Base-by-base conservation (phyloP, 2,888 invertebrate genomes). In the Aphidoletes aphidimyza region DNA sequence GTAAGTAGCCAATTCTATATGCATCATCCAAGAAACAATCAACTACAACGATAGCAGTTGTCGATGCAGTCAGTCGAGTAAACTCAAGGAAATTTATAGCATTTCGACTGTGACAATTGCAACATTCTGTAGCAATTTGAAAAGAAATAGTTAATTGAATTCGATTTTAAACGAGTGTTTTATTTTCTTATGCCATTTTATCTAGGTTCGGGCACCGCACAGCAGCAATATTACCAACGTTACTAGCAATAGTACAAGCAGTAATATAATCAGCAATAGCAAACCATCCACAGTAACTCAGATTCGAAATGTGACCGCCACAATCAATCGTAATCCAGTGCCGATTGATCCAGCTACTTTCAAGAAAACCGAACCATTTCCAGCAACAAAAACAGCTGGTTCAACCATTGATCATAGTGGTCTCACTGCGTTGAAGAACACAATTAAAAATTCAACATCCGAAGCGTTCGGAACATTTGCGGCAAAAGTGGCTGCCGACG, bases 341-440 rank as follows among this genome's bases (percentile, higher is more conserved):
- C n/a, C 19, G n/a, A 81, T 19, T 81, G 37, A 81, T 37, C 2
- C 37, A 6, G n/a, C 19, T 37, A 22, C 22, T 3, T 81, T 81
- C 37, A 81, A 81, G 39, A 81, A 81, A 81, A 8, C 37, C 11
- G 81, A 47, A 54, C 84, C 84, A 22, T 84, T 47, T 49, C 36
- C n/a, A 19, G 26, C 49, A 17, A 47, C 49, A 37, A 84, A 45
- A 47, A 19, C 34, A n/a, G 2, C 49, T 0, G n/a, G 1, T 19
- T 47, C 22, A 19, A 37, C 54, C 8, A 17, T 26, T 84, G 47
- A 49, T 84, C 34, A 84, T 36, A 91, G 91, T 85, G 91, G 91
- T 54, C 91, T 92, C 85, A 91, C 92, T 90, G 91, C 92, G 37
- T 90, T 91, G 30, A 91, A 92, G 54, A 89, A 91, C 86, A 87